These are phyloP conservation scores for Diarsia dahlii DNA, from an alignment of 2,888 invertebrate genomes.

Conservation along the genomic window DNA sequence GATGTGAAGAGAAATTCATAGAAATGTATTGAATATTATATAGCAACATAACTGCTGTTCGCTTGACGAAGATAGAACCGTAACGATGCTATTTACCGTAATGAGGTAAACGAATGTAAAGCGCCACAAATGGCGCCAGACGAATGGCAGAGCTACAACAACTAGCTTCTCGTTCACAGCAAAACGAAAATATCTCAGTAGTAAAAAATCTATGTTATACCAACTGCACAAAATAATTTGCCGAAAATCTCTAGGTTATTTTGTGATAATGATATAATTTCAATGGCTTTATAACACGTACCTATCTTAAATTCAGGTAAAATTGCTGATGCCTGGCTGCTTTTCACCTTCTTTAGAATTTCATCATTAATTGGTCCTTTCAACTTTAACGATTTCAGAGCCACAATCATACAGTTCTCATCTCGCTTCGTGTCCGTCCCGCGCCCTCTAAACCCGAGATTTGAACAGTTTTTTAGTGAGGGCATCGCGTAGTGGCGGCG, in stretches of 20 bases:
- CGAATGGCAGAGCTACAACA: not conserved
- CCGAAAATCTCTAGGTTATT: not conserved
- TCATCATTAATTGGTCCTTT: constrained; percentile 8
- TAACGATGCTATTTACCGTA: constrained; percentile 49
- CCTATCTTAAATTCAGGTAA: not conserved
- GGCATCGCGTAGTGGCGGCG: constrained; percentile 64
- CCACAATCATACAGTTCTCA: not conserved
- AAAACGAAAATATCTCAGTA: constrained; percentile 8
- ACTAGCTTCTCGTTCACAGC: not conserved
- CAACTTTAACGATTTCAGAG: not conserved
- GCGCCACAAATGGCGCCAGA: constrained; percentile 16
- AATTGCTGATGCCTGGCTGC: not conserved
- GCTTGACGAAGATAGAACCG: constrained; percentile 29
- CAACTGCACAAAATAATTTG: not conserved
- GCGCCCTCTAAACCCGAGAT: constrained; percentile 45
- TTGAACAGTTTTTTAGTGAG: constrained; percentile 57
- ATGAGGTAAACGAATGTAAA: constrained; percentile 41
- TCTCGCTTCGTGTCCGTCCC: constrained; percentile 55
- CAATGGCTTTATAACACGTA: not conserved
- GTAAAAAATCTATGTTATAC: not conserved
- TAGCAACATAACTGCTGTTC: constrained; percentile 33
- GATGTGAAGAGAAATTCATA: constrained; percentile 37
- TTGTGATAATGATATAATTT: not conserved
- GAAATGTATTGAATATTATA: constrained; percentile 39
- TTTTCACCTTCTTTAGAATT: not conserved